phyloP scores from a whole-genome alignment of 2,113 vertebrate genomes.

The Trematocara zebra region DNA sequence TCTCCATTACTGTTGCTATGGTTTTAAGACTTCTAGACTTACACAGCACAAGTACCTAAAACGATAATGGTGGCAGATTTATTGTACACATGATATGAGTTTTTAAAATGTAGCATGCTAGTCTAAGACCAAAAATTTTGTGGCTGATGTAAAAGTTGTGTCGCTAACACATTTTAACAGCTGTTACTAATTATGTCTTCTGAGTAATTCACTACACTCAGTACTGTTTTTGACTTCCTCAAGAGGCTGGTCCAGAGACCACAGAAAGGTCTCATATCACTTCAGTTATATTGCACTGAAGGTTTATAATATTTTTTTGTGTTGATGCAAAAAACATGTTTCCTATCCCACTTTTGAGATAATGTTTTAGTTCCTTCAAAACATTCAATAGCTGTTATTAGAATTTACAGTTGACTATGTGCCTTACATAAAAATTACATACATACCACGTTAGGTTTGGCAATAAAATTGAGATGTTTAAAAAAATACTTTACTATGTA shows the following conservation, averaged over 20 bases:
- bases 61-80: background rate
- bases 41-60: background rate
- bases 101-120: background rate
- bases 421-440: background rate
- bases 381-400: background rate
- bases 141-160: background rate
- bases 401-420: background rate
- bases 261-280: background rate
- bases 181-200: background rate
- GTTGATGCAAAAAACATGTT: background rate
- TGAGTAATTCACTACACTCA: background rate
- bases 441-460: background rate
- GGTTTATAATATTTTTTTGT: background rate
- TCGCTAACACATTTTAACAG: background rate
- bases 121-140: fast-evolving
- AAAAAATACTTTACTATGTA: background rate
- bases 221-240: background rate
- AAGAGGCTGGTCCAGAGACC: background rate
- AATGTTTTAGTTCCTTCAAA: background rate
- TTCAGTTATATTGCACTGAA: background rate
- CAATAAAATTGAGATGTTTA: background rate
- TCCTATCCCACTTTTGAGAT: background rate
- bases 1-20: background rate
- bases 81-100: background rate
- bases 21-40: background rate